phyloP scores from a whole-genome alignment of 2,888 invertebrate genomes.

The Apamea epomidion region DNA sequence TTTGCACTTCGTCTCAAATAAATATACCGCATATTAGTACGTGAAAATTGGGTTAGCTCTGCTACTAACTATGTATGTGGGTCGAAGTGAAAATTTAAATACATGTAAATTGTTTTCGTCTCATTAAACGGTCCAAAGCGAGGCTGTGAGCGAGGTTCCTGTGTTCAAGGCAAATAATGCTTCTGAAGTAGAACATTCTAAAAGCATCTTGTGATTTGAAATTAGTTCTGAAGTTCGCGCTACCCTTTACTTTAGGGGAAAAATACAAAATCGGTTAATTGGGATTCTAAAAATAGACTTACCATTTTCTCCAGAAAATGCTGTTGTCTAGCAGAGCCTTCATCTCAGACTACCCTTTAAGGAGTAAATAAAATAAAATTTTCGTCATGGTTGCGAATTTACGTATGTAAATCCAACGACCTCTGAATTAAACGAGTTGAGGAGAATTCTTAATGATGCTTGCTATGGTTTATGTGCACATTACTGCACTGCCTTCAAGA shows the following conservation, averaged over 20 bases:
- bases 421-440: not conserved
- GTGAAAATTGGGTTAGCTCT: constrained; percentile 26
- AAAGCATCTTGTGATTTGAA: not conserved
- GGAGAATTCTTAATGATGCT: not conserved
- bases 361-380: not conserved
- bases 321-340: not conserved
- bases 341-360: not conserved
- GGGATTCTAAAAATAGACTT: not conserved
- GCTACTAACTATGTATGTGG: constrained; percentile 1
- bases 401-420: not conserved
- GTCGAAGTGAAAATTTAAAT: constrained; percentile 39
- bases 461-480: not conserved
- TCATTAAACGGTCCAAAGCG: constrained; percentile 5
- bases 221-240: not conserved
- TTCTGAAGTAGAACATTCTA: not conserved
- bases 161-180: not conserved
- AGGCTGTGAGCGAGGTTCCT: not conserved
- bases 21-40: constrained; percentile 6
- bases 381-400: not conserved
- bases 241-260: not conserved
- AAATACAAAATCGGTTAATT: not conserved
- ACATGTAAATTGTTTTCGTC: constrained; percentile 39
- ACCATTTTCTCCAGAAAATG: not conserved
- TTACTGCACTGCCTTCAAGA: not conserved
- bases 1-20: constrained; percentile 27